phyloP scores from a whole-genome alignment of 1,140 invertebrate genomes.

The Drosophila lacertosa region DNA sequence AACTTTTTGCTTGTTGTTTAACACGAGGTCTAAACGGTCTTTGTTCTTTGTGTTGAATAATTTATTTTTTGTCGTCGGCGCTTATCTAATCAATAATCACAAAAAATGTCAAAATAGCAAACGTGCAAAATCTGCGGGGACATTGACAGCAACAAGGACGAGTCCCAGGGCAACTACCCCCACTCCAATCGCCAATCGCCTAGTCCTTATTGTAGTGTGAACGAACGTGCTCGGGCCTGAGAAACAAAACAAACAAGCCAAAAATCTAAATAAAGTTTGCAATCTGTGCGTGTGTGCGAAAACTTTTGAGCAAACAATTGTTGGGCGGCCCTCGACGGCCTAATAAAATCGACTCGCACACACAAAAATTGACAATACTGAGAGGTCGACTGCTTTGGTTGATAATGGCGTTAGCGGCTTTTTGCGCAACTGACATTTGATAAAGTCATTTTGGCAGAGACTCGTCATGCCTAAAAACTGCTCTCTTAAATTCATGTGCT shows the following conservation, averaged over 20 bases:
- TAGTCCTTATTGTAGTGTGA: constrained; percentile 19
- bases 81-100: constrained; percentile 81
- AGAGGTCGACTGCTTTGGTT: constrained; percentile 17
- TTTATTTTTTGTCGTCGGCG: constrained; percentile 28
- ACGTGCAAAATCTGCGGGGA: constrained; percentile 78
- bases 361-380: constrained; percentile 47
- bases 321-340: constrained; percentile 42
- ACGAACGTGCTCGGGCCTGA: constrained; percentile 58
- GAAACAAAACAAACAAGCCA: constrained; percentile 37
- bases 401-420: constrained; percentile 26
- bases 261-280: constrained; percentile 51
- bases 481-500: too few relatives aligned
- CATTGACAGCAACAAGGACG: constrained; percentile 51
- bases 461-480: too few relatives aligned
- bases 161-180: neutral
- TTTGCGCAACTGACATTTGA: constrained; percentile 18
- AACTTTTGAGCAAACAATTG: constrained; percentile 80
- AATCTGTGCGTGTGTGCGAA: constrained; percentile 39
- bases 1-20: constrained; percentile 38
- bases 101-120: constrained; percentile 78
- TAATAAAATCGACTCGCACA: constrained; percentile 66
- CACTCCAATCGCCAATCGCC: neutral
- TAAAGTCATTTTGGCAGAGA: constrained; percentile 9
- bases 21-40: constrained; percentile 47
- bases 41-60: constrained; percentile 45